These are phyloP conservation scores for Manis javanica DNA, from an alignment of 2,797 vertebrate genomes.

Conservation along the genomic window DNA sequence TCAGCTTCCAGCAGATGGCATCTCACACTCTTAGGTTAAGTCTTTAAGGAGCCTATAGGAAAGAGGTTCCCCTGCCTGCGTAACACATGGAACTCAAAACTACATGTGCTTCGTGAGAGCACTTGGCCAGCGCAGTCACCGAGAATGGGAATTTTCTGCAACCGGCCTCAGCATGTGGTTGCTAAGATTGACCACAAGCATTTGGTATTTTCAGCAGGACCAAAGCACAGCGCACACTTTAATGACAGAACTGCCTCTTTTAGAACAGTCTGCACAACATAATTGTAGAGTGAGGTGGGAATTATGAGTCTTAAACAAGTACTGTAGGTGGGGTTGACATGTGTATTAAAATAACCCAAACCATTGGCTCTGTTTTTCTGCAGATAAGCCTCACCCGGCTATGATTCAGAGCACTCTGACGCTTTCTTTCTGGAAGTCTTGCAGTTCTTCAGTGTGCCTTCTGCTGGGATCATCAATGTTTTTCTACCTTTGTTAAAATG, in stretches of 20 bases:
- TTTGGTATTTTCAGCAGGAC: conserved; percentile 61
- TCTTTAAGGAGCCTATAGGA: neutral
- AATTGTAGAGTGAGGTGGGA: conserved; percentile 74
- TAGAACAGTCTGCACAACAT: conserved; percentile 48
- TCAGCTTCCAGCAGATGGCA: conserved; percentile 72
- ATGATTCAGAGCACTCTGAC: neutral
- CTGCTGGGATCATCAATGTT: neutral
- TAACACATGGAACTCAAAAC: neutral
- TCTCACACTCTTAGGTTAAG: neutral
- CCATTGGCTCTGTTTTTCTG: neutral
- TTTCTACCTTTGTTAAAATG: neutral
- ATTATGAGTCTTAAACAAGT: conserved; percentile 68
- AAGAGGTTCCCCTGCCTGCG: neutral
- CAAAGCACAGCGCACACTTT: neutral
- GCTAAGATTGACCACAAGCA: conserved; percentile 40
- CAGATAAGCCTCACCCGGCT: neutral
- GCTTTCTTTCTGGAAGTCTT: neutral
- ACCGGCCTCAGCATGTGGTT: conserved; percentile 29
- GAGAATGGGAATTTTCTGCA: neutral
- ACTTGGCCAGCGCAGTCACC: neutral
- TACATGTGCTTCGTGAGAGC: neutral
- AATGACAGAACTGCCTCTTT: conserved; percentile 45
- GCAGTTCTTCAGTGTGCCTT: neutral
- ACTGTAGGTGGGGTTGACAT: conserved; percentile 60
- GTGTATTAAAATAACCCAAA: conserved; percentile 61